Evolutionary conservation across 2,113 vertebrate genomes (phyloP), one percentile per base, ranked within the genome.

Genomic region (Geococcyx californianus): DNA sequence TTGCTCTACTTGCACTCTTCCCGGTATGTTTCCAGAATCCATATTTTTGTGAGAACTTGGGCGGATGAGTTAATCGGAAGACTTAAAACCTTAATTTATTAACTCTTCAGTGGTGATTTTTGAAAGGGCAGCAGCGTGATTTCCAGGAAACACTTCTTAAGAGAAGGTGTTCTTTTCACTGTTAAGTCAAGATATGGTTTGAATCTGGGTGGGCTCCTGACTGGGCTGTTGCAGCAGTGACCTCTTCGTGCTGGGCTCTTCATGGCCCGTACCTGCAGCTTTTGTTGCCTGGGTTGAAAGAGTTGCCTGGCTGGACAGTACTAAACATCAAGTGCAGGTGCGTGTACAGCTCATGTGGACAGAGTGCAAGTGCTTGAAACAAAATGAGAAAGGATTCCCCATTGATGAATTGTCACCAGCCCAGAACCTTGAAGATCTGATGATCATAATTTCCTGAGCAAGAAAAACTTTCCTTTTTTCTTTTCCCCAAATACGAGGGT

Each of bases 301-400:
- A 52, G 11, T 1, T 29, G 7, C 8, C 13, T 38, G 54, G 7
- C 33, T 75, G 33, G 13, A 26, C 9, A 7, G 10, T 16, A 11
- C 20, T 3, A 2, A 28, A 10, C 2, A 2, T 29, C n/a, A 17
- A 0, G 0, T 55, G 33, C 12, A 55, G 23, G 13, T 54, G 9
- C 54, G 21, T 28, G 8, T 20, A 26, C 28, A n/a, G 26, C 42
- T 79, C 11, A 1, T 11, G 16, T 54, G 73, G 29, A 10, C 13
- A 44, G 36, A 14, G 8, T 31, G 33, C 6, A 45, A 34, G 44
- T 36, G 38, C 18, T 72, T 51, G n/a, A n/a, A 70, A 47, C 16
- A 44, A 13, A 7, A 5, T 8, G 23, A 28, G 55, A 7, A 6
- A 42, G 20, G 34, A 15, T 34, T 51, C 47, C 29, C 28, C 19